Percentiles rank a stretch among this genome's conserved stretches.
Evolutionary conservation across 2,113 vertebrate genomes (phyloP).

Genomic region (Ornithorhynchus anatinus): DNA sequence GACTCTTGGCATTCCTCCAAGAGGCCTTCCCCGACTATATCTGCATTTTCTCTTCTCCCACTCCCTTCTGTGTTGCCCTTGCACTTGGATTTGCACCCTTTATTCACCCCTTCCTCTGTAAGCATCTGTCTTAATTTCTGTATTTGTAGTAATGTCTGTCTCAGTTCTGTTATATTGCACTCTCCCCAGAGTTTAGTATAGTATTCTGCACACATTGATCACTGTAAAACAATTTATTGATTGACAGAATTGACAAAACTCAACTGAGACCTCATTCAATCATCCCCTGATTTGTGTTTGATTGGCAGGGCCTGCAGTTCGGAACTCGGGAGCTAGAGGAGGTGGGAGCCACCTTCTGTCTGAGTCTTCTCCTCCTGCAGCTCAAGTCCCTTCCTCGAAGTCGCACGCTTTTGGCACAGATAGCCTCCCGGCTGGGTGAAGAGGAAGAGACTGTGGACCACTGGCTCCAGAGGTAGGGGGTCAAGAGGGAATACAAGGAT

Average conservation of each 20-base stretch:
- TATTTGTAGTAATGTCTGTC: not conserved
- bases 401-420: slow-evolving; percentile 68
- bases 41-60: too few species aligned
- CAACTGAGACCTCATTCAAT: not conserved
- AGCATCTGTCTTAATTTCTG: not conserved
- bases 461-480: slow-evolving; percentile 67
- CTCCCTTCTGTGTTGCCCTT: too few species aligned
- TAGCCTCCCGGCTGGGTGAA: slow-evolving; percentile 64
- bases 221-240: too few species aligned
- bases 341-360: slow-evolving; percentile 90
- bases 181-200: too few species aligned
- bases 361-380: slow-evolving; percentile 83
- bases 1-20: too few species aligned
- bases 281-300: not conserved
- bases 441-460: slow-evolving; percentile 74
- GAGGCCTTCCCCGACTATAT: too few species aligned
- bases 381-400: slow-evolving; percentile 74
- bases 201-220: too few species aligned
- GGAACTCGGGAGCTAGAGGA: slow-evolving; percentile 88
- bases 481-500: fast-evolving
- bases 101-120: too few species aligned
- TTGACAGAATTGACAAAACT: not conserved
- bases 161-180: too few species aligned
- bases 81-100: too few species aligned
- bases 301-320: slow-evolving; percentile 83